These are phyloP conservation scores for Drosophila sulfurigaster DNA, from an alignment of 1,140 invertebrate species.

Conservation along the genomic window DNA sequence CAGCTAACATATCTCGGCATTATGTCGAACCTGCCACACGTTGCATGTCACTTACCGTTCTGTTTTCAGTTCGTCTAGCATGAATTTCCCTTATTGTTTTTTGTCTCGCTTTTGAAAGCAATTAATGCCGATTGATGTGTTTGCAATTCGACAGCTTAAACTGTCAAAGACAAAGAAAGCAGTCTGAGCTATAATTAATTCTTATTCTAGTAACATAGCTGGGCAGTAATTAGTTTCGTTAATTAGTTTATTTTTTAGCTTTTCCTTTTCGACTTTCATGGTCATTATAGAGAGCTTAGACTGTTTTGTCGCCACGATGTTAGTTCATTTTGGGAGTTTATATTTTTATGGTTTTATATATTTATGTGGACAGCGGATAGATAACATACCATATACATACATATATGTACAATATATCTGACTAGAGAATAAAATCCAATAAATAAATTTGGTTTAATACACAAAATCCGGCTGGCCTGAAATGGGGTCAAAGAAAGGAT, in stretches of 20 bases:
- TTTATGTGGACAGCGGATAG: no score
- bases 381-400: no score
- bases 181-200: conserved; percentile 2
- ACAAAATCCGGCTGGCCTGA: neutral
- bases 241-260: conserved; percentile 3
- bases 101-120: neutral
- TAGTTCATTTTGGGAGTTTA: neutral
- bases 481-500: neutral
- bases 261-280: neutral
- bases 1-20: neutral
- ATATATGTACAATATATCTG: neutral
- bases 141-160: conserved; percentile 4
- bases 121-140: conserved; percentile 2
- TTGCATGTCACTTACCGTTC: conserved; percentile 1
- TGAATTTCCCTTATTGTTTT: neutral
- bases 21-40: neutral
- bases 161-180: conserved; percentile 1
- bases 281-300: neutral
- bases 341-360: neutral
- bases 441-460: no score
- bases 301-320: neutral
- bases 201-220: neutral
- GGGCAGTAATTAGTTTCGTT: conserved; percentile 1
- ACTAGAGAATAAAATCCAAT: no score
- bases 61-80: neutral